Percentiles rank a stretch among this genome's conserved stretches.
Evolutionary conservation across 2,888 invertebrate species (phyloP).

Genomic region (Sepiola atlantica): DNA sequence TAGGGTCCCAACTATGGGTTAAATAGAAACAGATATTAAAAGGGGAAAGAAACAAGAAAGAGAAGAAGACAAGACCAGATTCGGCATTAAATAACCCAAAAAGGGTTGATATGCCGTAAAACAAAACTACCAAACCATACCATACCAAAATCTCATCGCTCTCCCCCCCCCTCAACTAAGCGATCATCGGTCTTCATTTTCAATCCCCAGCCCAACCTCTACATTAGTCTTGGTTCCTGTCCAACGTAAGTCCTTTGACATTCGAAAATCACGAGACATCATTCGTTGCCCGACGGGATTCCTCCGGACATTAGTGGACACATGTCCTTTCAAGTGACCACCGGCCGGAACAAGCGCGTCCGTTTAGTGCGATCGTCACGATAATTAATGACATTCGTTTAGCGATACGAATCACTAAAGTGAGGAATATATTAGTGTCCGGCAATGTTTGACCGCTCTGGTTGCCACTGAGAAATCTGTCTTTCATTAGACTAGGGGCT

Average conservation of each 20-base stretch:
- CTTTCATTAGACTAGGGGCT: not conserved
- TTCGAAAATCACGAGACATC: not conserved
- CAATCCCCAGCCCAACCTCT: too few species aligned
- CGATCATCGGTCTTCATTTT: too few species aligned
- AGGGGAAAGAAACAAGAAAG: too few species aligned
- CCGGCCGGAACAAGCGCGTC: not conserved
- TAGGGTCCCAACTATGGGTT: too few species aligned
- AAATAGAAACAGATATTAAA: too few species aligned
- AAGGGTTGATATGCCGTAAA: too few species aligned
- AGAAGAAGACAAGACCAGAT: too few species aligned
- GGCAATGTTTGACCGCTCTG: not conserved
- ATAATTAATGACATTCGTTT: not conserved
- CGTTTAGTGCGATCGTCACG: not conserved
- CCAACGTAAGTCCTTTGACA: not conserved
- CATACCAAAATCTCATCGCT: too few species aligned
- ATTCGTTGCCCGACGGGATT: not conserved
- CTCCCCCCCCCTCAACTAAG: too few species aligned
- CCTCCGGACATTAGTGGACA: conserved; percentile 9
- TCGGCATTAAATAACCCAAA: too few species aligned
- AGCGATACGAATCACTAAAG: not conserved
- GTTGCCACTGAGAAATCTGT: not conserved
- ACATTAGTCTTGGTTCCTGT: not conserved
- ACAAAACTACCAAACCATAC: too few species aligned
- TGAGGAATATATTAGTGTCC: not conserved
- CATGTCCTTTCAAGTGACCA: conserved; percentile 20